Evolutionary conservation across 2,113 vertebrate genomes (phyloP), one percentile per base, ranked within the genome.

Genomic region (Nyctibius bracteatus): DNA sequence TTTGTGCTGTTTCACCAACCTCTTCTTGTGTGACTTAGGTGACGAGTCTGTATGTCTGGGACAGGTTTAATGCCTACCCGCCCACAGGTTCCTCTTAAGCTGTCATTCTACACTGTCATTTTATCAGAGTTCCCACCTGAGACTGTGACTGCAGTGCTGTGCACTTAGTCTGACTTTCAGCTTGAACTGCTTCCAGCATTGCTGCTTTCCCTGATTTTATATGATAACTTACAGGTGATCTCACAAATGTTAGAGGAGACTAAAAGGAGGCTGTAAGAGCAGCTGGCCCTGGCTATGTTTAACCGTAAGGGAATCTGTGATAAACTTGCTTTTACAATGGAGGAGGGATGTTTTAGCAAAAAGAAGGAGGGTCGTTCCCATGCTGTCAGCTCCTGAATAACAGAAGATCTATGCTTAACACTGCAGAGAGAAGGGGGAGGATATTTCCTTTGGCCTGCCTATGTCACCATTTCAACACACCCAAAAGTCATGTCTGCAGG

Each of bases 61-160:
- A 96, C 91, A 97, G 86, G 94, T 96, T 97, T 97, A 97, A 97
- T 97, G 63, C 95, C 83, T 97, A 52, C 83, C 83, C 94, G n/a
- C 97, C 96, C 84, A 97, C 97, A 54, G 87, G 83, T 95, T 97
- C 96, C 91, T 97, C 94, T 97, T 95, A 94, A 96, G 74, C 95
- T 97, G 95, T 97, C 97, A 96, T 92, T 96, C 96, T 92, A 96
- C 85, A 77, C 90, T 96, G 95, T 97, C 97, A 94, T 96, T 97
- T 95, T 91, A 86, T 83, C 90, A 96, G 91, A 94, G 87, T 89
- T 95, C 88, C 95, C 93, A 96, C 91, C 78, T 96, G 94, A 96
- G 91, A 77, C 88, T 92, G 68, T 49, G 92, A 92, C 70, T 96
- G 86, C 90, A 61, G 37, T 63, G 75, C n/a, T 71, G 37, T 78